These are phyloP conservation scores for Echinometra lucunter DNA, from an alignment of 53 echinoderm and acorn worm genomes.

Conservation along the genomic window DNA sequence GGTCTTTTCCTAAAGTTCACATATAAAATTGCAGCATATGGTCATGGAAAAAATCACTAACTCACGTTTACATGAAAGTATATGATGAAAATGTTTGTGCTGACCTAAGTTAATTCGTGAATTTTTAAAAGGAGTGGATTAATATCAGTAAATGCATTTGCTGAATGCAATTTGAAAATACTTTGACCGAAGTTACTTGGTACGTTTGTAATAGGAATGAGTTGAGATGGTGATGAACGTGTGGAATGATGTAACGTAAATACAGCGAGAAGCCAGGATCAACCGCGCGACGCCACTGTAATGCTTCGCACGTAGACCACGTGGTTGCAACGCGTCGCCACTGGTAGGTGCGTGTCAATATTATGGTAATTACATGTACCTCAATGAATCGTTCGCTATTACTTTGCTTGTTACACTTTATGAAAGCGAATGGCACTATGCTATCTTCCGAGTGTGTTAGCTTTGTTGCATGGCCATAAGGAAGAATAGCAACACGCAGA, in stretches of 20 bases:
- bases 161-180: too few relatives aligned
- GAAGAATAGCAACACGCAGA: too few relatives aligned
- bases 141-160: too few relatives aligned
- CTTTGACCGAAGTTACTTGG: neutral
- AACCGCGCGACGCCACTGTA: slow-evolving; percentile 31
- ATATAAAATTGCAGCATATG: neutral
- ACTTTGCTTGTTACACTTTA: neutral
- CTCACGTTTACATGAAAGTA: neutral
- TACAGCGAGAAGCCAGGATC: slow-evolving; percentile 11
- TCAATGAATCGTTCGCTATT: neutral
- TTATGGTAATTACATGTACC: neutral
- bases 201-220: neutral
- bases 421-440: too few relatives aligned
- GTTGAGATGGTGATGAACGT: neutral
- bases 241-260: slow-evolving; percentile 28
- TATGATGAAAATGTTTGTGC: neutral
- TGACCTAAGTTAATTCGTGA: neutral
- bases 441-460: too few relatives aligned
- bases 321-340: neutral
- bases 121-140: neutral
- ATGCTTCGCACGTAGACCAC: slow-evolving; percentile 35
- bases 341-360: neutral
- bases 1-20: neutral
- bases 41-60: neutral
- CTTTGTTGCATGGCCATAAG: too few relatives aligned